These are phyloP conservation scores for Corythornis cristatus DNA, from an alignment of 2,113 vertebrate genomes.

Conservation along the genomic window DNA sequence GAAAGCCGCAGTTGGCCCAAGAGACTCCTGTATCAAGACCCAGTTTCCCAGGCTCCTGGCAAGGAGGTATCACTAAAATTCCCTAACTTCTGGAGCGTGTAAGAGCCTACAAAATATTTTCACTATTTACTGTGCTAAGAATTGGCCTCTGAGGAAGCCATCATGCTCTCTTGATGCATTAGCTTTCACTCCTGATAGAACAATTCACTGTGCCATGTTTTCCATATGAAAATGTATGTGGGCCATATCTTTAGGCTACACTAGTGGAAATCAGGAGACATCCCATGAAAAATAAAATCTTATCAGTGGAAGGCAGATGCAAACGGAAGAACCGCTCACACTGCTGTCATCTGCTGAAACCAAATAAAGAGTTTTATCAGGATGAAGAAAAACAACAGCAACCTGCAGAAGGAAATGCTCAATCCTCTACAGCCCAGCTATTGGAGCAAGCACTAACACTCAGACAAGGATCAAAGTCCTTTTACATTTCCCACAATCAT, in stretches of 20 bases:
- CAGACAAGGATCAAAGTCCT: neutral
- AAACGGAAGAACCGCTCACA: neutral
- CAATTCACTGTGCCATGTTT: neutral
- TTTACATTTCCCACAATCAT: neutral
- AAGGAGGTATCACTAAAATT: neutral
- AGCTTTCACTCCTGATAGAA: neutral
- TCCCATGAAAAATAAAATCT: neutral
- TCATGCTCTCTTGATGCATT: neutral
- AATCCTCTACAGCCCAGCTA: neutral
- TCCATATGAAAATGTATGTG: neutral
- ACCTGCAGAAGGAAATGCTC: neutral
- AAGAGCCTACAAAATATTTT: neutral
- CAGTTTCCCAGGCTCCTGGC: neutral
- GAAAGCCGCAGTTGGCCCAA: neutral
- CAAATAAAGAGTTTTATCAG: neutral
- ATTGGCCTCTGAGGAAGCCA: neutral
- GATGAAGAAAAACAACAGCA: neutral
- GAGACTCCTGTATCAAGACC: neutral
- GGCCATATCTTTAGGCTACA: neutral
- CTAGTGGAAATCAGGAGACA: neutral
- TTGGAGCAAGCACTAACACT: accelerated
- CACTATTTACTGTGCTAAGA: neutral
- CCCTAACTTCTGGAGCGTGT: neutral
- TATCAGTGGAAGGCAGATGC: neutral
- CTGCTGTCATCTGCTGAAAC: neutral